These are phyloP conservation scores for Nasonia vitripennis DNA, from an alignment of 1,140 invertebrate genomes.

Conservation along the genomic window DNA sequence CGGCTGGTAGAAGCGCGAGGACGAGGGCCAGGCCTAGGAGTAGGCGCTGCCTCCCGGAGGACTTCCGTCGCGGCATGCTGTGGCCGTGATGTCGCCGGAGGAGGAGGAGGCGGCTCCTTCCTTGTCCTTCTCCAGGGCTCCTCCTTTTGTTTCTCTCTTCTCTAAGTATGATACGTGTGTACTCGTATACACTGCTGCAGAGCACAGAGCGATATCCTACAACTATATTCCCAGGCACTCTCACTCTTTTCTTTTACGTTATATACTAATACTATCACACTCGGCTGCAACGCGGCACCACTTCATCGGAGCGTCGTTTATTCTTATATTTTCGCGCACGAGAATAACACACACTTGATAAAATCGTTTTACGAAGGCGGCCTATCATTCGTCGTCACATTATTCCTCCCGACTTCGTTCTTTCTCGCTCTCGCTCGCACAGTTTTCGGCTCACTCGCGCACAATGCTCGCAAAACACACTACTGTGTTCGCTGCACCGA, in stretches of 20 bases:
- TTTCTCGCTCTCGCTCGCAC: not conserved
- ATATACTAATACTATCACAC: not conserved
- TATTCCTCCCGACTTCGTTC: not conserved
- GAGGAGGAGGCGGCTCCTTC: not conserved
- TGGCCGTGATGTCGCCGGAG: not conserved
- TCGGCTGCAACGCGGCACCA: not conserved
- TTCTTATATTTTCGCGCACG: not conserved
- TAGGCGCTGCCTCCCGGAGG: slow-evolving; percentile 29
- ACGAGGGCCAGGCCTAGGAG: slow-evolving; percentile 57
- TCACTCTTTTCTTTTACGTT: not conserved
- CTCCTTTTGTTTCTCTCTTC: not conserved
- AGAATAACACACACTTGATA: no score
- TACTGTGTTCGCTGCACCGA: not conserved
- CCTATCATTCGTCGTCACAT: not conserved
- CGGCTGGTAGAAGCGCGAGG: slow-evolving; percentile 56
- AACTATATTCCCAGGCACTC: not conserved
- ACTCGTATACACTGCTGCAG: not conserved
- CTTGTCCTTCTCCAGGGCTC: not conserved
- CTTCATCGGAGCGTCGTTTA: not conserved
- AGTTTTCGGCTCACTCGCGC: not conserved
- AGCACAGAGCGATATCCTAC: not conserved
- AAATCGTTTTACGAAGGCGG: no score
- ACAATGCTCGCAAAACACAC: not conserved
- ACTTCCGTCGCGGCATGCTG: slow-evolving; percentile 15
- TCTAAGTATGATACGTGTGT: not conserved